A percentile compares a stretch with the other conserved stretches of the same genome.
Evolutionary conservation across 1,140 invertebrate species (phyloP).

Genomic region (Meloidogyne hapla): DNA sequence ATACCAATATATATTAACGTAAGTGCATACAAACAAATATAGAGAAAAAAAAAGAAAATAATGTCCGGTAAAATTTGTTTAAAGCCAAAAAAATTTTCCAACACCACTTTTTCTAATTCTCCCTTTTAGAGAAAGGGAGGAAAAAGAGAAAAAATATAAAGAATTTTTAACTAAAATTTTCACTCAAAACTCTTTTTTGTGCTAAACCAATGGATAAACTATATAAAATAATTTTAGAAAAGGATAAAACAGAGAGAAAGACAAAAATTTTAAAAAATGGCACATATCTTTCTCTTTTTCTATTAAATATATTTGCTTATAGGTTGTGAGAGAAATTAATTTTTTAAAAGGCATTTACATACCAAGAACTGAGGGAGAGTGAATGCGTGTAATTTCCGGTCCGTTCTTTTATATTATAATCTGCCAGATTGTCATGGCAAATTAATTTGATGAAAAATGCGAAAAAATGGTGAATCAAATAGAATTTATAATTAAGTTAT

Average conservation of each 20-base stretch:
- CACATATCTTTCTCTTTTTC: too few relatives aligned
- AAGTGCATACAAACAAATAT: background rate
- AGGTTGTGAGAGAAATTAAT: background rate
- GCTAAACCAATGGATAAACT: too few relatives aligned
- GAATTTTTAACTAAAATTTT: too few relatives aligned
- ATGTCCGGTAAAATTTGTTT: background rate
- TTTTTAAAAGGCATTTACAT: background rate
- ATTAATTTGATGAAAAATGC: background rate
- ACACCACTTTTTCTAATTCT: background rate
- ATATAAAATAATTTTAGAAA: too few relatives aligned
- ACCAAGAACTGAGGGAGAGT: background rate
- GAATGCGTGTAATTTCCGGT: background rate
- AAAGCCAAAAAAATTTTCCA: background rate
- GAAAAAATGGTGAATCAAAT: background rate
- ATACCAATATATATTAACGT: too few relatives aligned
- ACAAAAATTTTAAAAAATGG: too few relatives aligned
- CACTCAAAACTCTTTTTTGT: too few relatives aligned
- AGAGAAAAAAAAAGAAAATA: background rate
- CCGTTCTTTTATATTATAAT: background rate
- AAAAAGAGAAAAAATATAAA: too few relatives aligned
- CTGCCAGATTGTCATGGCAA: background rate
- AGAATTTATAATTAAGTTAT: background rate
- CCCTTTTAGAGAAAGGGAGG: background rate
- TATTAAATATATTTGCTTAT: too few relatives aligned
- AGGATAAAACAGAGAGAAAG: too few relatives aligned